These are phyloP conservation scores for Orchesella flavescens DNA, from an alignment of 2,888 invertebrate genomes.

Conservation along the genomic window DNA sequence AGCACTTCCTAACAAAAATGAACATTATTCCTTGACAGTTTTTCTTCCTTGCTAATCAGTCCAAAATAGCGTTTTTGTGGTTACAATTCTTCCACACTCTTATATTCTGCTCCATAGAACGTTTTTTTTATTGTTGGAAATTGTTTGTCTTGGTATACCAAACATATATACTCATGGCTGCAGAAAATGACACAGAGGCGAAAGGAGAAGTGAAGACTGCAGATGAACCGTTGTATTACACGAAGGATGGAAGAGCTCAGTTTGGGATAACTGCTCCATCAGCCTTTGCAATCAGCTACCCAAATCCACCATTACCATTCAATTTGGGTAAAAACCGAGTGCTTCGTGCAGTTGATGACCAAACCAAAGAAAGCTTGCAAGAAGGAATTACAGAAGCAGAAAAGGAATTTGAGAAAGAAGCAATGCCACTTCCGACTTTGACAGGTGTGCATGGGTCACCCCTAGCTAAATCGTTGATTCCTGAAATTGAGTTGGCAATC, in stretches of 20 bases:
- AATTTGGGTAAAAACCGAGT: conserved; percentile 69
- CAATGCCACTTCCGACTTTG: conserved; percentile 44
- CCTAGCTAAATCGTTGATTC: conserved; percentile 39
- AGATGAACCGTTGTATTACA: conserved; percentile 57
- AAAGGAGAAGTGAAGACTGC: background rate
- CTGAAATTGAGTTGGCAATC: conserved; percentile 70
- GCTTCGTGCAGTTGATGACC: conserved; percentile 50
- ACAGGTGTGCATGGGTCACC: conserved; percentile 27
- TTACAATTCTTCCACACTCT: conserved; percentile 1
- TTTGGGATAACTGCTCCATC: conserved; percentile 61
- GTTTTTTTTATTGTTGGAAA: background rate
- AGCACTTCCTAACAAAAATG: background rate
- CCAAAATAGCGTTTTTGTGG: conserved; percentile 25
- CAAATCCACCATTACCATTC: conserved; percentile 69
- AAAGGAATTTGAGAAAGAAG: conserved; percentile 50
- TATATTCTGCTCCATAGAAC: conserved; percentile 16
- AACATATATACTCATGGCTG: conserved; percentile 23
- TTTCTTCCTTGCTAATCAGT: conserved; percentile 2
- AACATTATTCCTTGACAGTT: conserved; percentile 18
- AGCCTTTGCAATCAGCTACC: conserved; percentile 65
- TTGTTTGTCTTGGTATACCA: background rate
- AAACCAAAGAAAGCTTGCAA: conserved; percentile 33
- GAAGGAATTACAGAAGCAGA: conserved; percentile 30
- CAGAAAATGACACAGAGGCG: background rate
- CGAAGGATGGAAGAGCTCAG: conserved; percentile 58